phyloP scores from a whole-genome alignment of 1,140 invertebrate species.

The Euschistus heros region DNA sequence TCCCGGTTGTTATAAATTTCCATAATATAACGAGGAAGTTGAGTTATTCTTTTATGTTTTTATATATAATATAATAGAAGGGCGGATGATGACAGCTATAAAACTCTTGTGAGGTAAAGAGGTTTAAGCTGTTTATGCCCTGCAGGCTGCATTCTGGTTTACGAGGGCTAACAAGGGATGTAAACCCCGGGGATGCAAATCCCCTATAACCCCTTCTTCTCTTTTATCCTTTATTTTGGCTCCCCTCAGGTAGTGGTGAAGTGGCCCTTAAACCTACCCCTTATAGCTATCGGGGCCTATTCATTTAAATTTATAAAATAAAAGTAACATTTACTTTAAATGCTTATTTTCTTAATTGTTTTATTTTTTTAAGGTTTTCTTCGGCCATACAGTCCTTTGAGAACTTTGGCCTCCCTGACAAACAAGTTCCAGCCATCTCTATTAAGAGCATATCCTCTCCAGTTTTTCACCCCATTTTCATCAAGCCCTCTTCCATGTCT shows the following conservation, averaged over 20 bases:
- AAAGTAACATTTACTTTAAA: too few relatives aligned
- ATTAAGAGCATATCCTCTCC: too few relatives aligned
- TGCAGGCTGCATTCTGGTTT: not conserved
- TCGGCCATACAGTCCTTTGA: too few relatives aligned
- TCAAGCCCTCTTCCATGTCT: too few relatives aligned
- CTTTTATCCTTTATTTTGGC: not conserved
- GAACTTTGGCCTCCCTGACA: too few relatives aligned
- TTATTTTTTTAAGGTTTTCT: too few relatives aligned
- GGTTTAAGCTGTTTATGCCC: not conserved
- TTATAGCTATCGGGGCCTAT: not conserved
- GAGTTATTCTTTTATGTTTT: not conserved
- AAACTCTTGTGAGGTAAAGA: not conserved
- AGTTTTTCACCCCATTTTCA: too few relatives aligned
- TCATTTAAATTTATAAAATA: too few relatives aligned
- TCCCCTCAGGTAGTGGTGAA: not conserved
- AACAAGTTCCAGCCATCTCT: too few relatives aligned
- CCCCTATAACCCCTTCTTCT: not conserved
- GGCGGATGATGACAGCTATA: not conserved
- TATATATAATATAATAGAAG: conserved; percentile 6
- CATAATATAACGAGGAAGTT: too few relatives aligned
- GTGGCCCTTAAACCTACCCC: not conserved
- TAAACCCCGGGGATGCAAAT: conserved; percentile 6
- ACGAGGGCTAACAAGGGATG: conserved; percentile 5
- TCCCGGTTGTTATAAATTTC: too few relatives aligned
- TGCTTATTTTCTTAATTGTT: too few relatives aligned